Evolutionary conservation across 2,113 vertebrate genomes (phyloP).

Genomic region (Cnemophilus loriae): DNA sequence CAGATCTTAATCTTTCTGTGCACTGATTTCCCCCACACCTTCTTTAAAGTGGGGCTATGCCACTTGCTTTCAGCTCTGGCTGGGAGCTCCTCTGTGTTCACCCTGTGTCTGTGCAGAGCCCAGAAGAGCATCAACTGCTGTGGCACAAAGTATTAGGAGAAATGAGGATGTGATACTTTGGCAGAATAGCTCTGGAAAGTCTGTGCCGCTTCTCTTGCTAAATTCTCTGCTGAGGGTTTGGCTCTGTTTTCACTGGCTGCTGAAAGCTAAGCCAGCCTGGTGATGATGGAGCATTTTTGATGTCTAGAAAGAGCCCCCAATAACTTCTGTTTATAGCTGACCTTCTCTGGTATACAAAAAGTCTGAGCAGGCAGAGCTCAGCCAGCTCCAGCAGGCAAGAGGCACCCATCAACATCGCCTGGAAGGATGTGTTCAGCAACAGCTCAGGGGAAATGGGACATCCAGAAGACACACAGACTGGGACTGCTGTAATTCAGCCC

Average conservation of each 20-base stretch:
- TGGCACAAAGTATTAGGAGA: not conserved
- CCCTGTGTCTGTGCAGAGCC: not conserved
- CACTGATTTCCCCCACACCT: not conserved
- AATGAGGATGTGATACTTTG: not conserved
- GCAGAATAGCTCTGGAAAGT: not conserved
- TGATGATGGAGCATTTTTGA: conserved; percentile 22
- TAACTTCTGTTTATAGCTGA: conserved; percentile 35
- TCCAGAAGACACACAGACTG: not conserved
- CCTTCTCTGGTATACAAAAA: not conserved
- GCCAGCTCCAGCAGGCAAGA: not conserved
- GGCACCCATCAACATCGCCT: not conserved
- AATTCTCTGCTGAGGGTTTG: conserved; percentile 19
- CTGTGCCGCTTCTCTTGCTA: not conserved
- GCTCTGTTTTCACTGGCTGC: not conserved
- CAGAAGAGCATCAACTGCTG: not conserved
- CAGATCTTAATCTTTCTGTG: not conserved
- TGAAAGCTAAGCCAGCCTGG: not conserved
- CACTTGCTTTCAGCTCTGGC: not conserved
- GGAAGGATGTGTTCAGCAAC: not conserved
- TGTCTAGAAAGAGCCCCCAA: conserved; percentile 13
- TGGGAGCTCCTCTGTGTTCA: not conserved
- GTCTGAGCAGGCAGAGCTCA: not conserved
- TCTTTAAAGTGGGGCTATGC: not conserved
- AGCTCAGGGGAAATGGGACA: not conserved
- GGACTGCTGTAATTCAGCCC: not conserved